A percentile compares a stretch with the other conserved stretches of the same genome.
These are phyloP conservation scores for Mesorhabditis spiculigera DNA, from an alignment of 2,888 invertebrate species.

Conservation along the genomic window DNA sequence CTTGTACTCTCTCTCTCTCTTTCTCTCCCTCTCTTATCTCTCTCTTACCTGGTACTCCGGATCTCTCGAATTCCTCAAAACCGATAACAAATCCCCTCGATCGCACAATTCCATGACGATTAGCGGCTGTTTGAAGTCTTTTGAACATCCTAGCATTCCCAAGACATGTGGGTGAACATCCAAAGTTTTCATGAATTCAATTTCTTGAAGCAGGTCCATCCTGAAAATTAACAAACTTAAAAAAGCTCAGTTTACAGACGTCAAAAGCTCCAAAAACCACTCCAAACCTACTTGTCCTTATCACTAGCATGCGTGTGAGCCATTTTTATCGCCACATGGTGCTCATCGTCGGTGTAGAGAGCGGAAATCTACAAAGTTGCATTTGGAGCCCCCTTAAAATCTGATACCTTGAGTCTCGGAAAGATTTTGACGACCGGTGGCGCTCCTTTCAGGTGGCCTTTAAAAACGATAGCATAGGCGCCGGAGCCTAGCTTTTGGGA, in stretches of 20 bases:
- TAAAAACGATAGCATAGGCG: not conserved
- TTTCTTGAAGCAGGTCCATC: not conserved
- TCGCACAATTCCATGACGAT: not conserved
- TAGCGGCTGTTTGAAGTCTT: not conserved
- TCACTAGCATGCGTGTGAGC: not conserved
- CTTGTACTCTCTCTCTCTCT: too few species aligned
- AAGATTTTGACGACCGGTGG: not conserved
- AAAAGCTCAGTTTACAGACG: not conserved
- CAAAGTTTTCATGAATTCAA: conserved; percentile 4
- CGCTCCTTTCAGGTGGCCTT: not conserved
- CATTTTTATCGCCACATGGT: not conserved
- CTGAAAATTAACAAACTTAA: not conserved
- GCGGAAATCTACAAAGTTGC: not conserved
- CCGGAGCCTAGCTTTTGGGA: not conserved
- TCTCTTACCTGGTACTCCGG: not conserved
- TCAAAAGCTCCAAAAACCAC: not conserved
- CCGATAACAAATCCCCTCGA: not conserved
- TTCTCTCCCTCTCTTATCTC: not conserved
- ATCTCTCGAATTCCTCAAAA: not conserved
- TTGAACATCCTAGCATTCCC: conserved; percentile 2
- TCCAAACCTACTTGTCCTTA: not conserved
- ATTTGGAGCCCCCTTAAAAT: not conserved
- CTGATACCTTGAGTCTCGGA: not conserved
- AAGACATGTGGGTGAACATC: conserved; percentile 6
- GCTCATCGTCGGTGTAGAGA: not conserved